These are phyloP conservation scores for Capitulum mitella DNA, from an alignment of 2,888 invertebrate species.

Conservation along the genomic window DNA sequence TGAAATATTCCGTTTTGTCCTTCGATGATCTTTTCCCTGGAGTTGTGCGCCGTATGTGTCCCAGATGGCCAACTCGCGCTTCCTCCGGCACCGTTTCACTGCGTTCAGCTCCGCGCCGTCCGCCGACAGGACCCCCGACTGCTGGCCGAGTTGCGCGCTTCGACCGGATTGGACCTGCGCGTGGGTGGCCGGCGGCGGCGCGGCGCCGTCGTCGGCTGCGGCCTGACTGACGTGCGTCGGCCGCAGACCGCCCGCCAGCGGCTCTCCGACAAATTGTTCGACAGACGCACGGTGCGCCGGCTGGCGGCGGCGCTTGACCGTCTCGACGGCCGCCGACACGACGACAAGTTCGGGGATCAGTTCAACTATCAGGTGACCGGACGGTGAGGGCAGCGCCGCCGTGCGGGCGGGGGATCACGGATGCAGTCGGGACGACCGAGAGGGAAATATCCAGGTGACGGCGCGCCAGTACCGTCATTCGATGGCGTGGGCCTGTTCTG, in stretches of 20 bases:
- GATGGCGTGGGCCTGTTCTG: no score
- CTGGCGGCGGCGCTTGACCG: slow-evolving; percentile 47
- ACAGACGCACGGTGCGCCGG: slow-evolving; percentile 46
- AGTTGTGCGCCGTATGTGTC: no score
- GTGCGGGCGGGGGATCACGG: no score
- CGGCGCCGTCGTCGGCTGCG: not conserved
- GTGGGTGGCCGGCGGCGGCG: slow-evolving; percentile 40
- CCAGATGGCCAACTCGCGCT: no score
- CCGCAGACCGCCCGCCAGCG: slow-evolving; percentile 45
- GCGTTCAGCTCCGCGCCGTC: no score
- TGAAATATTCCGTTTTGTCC: no score
- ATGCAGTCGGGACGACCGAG: no score
- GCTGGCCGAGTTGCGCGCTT: slow-evolving; percentile 48
- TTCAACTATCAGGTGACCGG: slow-evolving; percentile 44
- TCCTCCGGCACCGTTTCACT: no score
- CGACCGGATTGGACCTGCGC: slow-evolving; percentile 50
- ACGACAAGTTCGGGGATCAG: slow-evolving; percentile 51
- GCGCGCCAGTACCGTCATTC: no score
- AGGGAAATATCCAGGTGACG: no score
- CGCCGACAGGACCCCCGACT: slow-evolving; percentile 47
- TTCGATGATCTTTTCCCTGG: no score
- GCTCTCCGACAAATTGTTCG: slow-evolving; percentile 49
- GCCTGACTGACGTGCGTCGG: no score
- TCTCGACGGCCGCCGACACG: slow-evolving; percentile 43
- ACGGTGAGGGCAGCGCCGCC: not conserved